These are phyloP conservation scores for Drosophila nr. medialis DNA, from an alignment of 2,888 invertebrate species.

Conservation along the genomic window DNA sequence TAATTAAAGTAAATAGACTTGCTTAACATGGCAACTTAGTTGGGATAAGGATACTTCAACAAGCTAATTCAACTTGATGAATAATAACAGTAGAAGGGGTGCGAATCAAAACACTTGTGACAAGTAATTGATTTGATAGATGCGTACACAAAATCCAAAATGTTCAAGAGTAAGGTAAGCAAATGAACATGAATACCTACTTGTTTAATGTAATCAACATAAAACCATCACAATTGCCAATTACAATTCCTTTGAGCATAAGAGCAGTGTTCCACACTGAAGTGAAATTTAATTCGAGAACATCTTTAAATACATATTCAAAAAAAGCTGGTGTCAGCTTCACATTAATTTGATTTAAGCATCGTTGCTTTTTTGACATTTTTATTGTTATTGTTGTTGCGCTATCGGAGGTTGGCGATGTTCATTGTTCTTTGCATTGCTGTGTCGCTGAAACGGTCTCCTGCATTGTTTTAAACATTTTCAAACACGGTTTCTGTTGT, in stretches of 20 bases:
- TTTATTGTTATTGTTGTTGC: constrained; percentile 79
- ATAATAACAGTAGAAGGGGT: background rate
- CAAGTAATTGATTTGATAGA: background rate
- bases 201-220: background rate
- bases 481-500: constrained; percentile 58
- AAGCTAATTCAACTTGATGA: background rate
- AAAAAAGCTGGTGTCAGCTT: constrained; percentile 34
- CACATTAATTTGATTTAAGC: constrained; percentile 81
- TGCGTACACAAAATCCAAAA: background rate
- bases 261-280: background rate
- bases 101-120: background rate
- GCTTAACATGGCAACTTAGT: background rate
- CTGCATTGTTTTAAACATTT: constrained; percentile 76
- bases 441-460: constrained; percentile 50
- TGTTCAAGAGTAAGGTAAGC: background rate
- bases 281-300: constrained; percentile 30
- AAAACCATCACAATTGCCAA: background rate
- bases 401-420: constrained; percentile 48
- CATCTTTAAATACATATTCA: constrained; percentile 19
- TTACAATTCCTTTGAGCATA: background rate
- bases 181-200: background rate
- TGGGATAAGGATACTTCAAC: background rate
- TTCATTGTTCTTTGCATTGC: constrained; percentile 26
- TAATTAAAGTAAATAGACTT: background rate
- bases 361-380: constrained; percentile 77